Evolutionary conservation across 2,888 invertebrate genomes (phyloP).

Genomic region (Crepidodera aurea): DNA sequence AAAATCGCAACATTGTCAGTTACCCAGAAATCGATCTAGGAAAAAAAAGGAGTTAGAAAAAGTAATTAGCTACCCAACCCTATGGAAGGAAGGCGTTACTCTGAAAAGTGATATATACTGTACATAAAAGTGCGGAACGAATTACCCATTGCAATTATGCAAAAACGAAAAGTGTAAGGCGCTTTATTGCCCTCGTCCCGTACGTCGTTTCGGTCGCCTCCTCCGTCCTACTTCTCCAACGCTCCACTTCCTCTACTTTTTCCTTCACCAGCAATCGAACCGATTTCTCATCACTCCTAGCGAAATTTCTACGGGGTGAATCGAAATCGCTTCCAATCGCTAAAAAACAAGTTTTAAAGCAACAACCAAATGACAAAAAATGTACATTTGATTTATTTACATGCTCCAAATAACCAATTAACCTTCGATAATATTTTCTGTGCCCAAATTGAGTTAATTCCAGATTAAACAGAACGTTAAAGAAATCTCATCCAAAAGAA

Average conservation of each 20-base stretch:
- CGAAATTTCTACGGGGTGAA: not conserved
- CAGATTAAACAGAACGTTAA: too few relatives aligned
- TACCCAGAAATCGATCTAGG: too few relatives aligned
- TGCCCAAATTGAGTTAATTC: too few relatives aligned
- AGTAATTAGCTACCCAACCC: conserved; percentile 12
- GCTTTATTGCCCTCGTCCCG: conserved; percentile 20
- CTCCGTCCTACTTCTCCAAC: not conserved
- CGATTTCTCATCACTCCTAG: conserved; percentile 19
- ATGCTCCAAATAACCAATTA: too few relatives aligned
- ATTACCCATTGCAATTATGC: conserved; percentile 29
- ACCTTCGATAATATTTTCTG: too few relatives aligned
- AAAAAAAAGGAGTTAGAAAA: not conserved
- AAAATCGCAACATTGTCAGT: not conserved
- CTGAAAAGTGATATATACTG: conserved; percentile 26
- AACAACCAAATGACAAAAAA: too few relatives aligned
- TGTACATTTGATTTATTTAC: too few relatives aligned
- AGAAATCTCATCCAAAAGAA: too few relatives aligned
- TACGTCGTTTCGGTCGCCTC: conserved; percentile 1
- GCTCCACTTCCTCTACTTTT: not conserved
- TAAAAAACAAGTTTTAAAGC: too few relatives aligned
- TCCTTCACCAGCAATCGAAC: conserved; percentile 1
- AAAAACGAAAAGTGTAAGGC: conserved; percentile 23
- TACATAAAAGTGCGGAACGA: conserved; percentile 26
- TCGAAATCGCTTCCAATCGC: too few relatives aligned
- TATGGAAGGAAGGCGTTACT: conserved; percentile 16